Conservation (phyloP, 1,140 invertebrate species). For the Thalassaphorura encarpata region DNA sequence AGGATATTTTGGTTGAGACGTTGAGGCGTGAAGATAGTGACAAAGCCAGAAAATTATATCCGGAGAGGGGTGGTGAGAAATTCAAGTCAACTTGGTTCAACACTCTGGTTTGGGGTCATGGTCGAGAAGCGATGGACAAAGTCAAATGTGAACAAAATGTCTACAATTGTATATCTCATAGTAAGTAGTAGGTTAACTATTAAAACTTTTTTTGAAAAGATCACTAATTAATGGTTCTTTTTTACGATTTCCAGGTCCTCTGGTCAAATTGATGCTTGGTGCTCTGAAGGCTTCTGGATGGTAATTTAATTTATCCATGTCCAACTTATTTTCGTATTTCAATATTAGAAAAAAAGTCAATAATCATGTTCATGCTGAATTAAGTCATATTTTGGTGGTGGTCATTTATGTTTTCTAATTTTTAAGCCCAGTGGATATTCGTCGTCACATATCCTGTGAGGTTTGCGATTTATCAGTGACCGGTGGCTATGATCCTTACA, state of each 20-base stretch:
- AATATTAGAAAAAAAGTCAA: too few species aligned
- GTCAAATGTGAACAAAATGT: slow-evolving; percentile 73
- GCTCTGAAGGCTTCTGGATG: slow-evolving; percentile 77
- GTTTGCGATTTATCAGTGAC: slow-evolving; percentile 68
- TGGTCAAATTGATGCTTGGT: slow-evolving; percentile 72
- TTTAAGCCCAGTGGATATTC: slow-evolving; percentile 63
- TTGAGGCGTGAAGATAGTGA: background rate
- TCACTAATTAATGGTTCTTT: too few species aligned
- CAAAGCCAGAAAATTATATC: slow-evolving; percentile 54
- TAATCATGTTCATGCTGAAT: too few species aligned
- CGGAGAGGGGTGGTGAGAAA: slow-evolving; percentile 57
- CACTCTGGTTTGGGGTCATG: slow-evolving; percentile 46
- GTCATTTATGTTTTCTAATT: slow-evolving; percentile 22
- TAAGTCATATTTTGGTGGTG: background rate
- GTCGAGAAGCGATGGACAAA: slow-evolving; percentile 55
- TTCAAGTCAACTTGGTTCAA: slow-evolving; percentile 46
- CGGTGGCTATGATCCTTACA: slow-evolving; percentile 81
- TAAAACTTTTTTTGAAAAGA: too few species aligned
- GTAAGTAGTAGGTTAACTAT: too few species aligned
- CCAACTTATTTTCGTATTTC: too few species aligned
- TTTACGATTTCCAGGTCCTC: slow-evolving; percentile 59
- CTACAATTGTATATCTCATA: slow-evolving; percentile 58
- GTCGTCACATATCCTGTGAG: slow-evolving; percentile 85
- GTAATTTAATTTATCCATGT: too few species aligned
- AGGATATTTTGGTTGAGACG: too few species aligned